Base-by-base conservation (phyloP, 2,113 vertebrate species). In the Melanotaenia duboulayi region DNA sequence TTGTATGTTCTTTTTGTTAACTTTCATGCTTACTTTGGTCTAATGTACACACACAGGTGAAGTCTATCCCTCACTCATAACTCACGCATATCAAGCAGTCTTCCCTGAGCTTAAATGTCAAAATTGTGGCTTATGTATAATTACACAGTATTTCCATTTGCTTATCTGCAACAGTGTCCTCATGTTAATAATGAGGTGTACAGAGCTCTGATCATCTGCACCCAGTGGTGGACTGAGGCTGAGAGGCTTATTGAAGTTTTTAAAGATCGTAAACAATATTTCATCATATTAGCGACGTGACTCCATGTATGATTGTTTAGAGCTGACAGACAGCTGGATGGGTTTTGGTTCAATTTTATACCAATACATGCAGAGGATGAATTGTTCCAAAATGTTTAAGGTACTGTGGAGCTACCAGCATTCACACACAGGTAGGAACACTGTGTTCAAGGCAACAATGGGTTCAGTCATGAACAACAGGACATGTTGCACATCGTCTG, bases 81-180 rank as follows among this genome's bases (percentile, higher is more conserved):
- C n/a, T n/a, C n/a, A n/a, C n/a, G n/a, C n/a, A n/a, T 40, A 65
- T 25, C 62, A 17, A 54, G 49, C 48, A 12, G 25, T 32, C 5
- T 40, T 2, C 42, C 32, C 16, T 17, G 3, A 44, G 14, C 6
- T 1, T 42, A 14, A 12, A 17, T 44, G 14, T 44, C 0, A 13
- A 1, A 44, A 16, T 16, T 44, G 68, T 61, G 79, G 77, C 79
- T 83, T 68, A 84, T 70, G 68, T 44, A 65, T 86, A 79, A 87
- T 83, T 74, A 71, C 40, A 17, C 16, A 72, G 28, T 78, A 81
- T 90, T 84, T 49, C 74, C 8, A 19, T 58, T 74, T 60, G 60
- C 56, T 82, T 76, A 86, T 86, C 70, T 76, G 59, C 54, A 69
- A 50, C 50, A 25, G 59, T 59, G 69, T 76, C 67, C 39, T 73